Evolutionary conservation across 1,140 invertebrate species (phyloP), one percentile per base, ranked within the genome.

Genomic region (Lordiphosa collinella): DNA sequence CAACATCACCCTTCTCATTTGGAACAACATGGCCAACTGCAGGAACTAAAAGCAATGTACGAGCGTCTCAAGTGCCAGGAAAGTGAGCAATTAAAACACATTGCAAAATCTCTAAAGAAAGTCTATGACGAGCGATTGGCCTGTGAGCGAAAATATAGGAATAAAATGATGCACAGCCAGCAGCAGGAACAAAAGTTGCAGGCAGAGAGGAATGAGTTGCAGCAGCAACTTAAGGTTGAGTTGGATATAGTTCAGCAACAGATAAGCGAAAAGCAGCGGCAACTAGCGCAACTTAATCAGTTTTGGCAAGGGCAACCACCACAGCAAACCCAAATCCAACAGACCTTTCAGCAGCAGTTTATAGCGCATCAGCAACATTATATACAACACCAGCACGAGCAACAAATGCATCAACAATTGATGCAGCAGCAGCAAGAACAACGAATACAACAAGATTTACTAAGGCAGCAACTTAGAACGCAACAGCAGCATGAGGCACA

Each of bases 121-220:
- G 5, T 80, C 2, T 35, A 51, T 10, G 48, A 51, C 0, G 49
- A 60, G 11, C 61, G 72, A 0, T 4, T 58, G 7, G 6, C 31
- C n/a, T 40, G 11, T 4, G 70, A 79, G 11, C 64, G 70, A 4
- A 46, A 69, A 14, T 60, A 82, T 47, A 32, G 56, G 31, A 29
- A 51, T 9, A 78, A 84, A 47, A 78, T 80, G 72, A 29, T 59
- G 1, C 41, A 76, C 12, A 12, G 22, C 22, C 41, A 48, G 3
- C 25, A 48, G 10, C 1, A n/a, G 32, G 46, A 48, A 5, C n/a
- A 48, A 8, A 48, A 48, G 14, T 18, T 48, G 31, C 31, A 16
- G 12, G 46, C 25, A 25, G 46, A 48, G 3, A 34, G 32, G 13
- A 31, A 34, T 10, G n/a, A 18, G 9, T 16, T 16, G 4, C 31